phyloP scores from a whole-genome alignment of 2,888 invertebrate genomes.

The Nemapogon koenigi region DNA sequence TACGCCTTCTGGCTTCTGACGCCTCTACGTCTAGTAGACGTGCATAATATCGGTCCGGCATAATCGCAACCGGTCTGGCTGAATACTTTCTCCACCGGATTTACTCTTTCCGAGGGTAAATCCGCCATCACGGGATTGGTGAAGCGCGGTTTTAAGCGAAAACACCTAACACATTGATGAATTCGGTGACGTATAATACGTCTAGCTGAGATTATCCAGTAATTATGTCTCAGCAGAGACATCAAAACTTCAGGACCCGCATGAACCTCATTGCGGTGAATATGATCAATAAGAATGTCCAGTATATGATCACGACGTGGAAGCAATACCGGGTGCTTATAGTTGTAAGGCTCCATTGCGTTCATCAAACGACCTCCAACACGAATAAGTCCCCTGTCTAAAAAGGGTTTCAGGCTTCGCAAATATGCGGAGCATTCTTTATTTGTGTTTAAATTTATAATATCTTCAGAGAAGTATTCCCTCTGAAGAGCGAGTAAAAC shows the following conservation, averaged over 20 bases:
- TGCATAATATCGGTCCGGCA: conserved; percentile 9
- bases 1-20: neutral
- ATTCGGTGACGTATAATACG: no score
- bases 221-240: conserved; percentile 9
- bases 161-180: conserved; percentile 10
- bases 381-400: no score
- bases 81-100: conserved; percentile 10
- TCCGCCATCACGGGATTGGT: conserved; percentile 11
- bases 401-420: no score
- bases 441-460: no score
- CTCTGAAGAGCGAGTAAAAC: neutral
- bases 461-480: no score
- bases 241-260: conserved; percentile 2
- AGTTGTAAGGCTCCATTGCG: no score
- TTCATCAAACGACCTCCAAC: no score
- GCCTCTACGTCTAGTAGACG: conserved; percentile 9
- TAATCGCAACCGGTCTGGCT: conserved; percentile 6
- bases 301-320: conserved; percentile 3
- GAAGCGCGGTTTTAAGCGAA: conserved; percentile 4
- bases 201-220: no score
- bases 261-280: no score
- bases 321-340: neutral
- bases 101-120: conserved; percentile 11
- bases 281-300: no score
- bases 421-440: no score